A percentile compares a stretch with the other conserved stretches of the same genome.
Conservation (phyloP, 1,140 invertebrate genomes). For the Panonychus citri region DNA sequence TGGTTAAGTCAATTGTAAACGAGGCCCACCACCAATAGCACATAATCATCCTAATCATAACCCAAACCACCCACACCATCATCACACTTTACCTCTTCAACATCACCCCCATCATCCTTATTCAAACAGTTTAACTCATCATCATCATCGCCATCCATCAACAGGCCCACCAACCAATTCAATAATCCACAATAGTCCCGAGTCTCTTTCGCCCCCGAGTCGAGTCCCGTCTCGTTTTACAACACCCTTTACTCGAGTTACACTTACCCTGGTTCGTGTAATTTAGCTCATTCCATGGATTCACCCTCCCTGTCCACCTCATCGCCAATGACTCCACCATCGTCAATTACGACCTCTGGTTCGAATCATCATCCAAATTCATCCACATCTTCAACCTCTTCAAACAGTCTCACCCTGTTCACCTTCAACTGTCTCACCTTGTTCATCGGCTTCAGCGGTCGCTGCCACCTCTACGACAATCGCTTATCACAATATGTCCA, state of each 20-base stretch:
- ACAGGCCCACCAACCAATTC: no score
- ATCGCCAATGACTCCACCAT: background rate
- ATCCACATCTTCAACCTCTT: background rate
- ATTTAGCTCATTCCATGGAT: background rate
- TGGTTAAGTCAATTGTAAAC: background rate
- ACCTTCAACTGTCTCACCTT: background rate
- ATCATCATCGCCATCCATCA: background rate
- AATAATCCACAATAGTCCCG: background rate
- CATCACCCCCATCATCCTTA: no score
- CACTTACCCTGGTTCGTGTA: background rate
- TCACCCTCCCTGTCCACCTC: background rate
- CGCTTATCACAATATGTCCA: background rate
- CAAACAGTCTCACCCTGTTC: background rate
- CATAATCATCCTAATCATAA: background rate
- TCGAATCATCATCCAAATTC: background rate
- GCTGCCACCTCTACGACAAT: background rate
- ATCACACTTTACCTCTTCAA: no score
- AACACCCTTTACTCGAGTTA: background rate
- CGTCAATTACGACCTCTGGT: background rate
- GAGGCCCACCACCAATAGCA: background rate
- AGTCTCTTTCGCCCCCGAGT: background rate
- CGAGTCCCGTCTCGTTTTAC: background rate
- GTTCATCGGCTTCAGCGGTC: background rate
- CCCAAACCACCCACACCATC: no score
- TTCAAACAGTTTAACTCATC: no score